These are phyloP conservation scores for Meriones psammophilus DNA, from an alignment of 2,797 vertebrate genomes.

Conservation along the genomic window DNA sequence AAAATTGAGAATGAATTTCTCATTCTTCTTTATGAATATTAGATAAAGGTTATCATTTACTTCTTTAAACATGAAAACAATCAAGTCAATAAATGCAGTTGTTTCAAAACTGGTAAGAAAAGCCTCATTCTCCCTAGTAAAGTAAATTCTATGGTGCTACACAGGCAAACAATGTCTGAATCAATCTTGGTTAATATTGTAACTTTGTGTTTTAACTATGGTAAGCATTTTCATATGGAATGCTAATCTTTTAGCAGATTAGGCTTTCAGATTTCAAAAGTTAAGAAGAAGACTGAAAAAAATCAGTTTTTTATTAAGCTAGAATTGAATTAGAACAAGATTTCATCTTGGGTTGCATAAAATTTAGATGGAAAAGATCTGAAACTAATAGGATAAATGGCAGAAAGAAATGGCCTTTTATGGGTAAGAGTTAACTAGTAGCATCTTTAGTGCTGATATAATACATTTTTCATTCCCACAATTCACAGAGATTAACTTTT, in stretches of 20 bases:
- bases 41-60: neutral
- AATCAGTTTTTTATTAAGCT: constrained; percentile 26
- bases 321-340: neutral
- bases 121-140: neutral
- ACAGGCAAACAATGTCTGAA: neutral
- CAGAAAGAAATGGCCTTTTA: neutral
- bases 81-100: neutral
- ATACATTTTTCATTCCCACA: neutral
- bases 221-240: neutral
- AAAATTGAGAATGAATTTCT: neutral
- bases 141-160: neutral
- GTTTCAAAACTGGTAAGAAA: neutral
- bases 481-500: neutral
- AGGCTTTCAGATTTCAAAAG: neutral
- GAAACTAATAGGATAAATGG: neutral
- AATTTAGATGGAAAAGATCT: neutral
- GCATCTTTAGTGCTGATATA: neutral
- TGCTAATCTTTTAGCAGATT: neutral
- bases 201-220: constrained; percentile 17
- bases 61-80: neutral
- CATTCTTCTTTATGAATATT: neutral
- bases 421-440: neutral
- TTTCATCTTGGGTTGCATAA: neutral
- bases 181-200: neutral
- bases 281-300: constrained; percentile 11